Base-by-base conservation (phyloP, 2,888 invertebrate genomes). In the Polyommatus iphigenia region DNA sequence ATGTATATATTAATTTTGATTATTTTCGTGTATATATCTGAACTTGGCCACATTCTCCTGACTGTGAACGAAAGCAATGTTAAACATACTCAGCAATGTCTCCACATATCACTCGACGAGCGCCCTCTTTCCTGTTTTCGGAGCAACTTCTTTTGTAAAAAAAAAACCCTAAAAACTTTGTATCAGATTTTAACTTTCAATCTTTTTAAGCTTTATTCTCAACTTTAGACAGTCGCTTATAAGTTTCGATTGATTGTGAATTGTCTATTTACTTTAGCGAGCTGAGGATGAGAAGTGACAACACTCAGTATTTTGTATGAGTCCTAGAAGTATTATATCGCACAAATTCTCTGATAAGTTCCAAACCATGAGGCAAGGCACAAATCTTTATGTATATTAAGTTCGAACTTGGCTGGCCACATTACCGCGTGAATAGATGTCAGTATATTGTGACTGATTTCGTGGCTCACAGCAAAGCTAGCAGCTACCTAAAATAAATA, bases 81-180 rank as follows among this genome's bases (percentile, higher is more conserved):
- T 79, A 79, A 46, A 87, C 87, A 87, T 87, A 87, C 86, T 84
- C 81, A 82, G 78, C 82, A 73, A 80, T 80, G 78, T 82, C 78
- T 83, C 85, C 85, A 84, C 92, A 92, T 92, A 92, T 92, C 92
- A 91, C 87, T 84, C 80, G 82, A 83, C 81, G 79, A 83, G 83
- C 85, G 82, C 85, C 84, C 85, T 79, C 84, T 81, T 80, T 54
- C 54, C 54, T 84, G 81, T 78, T 78, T 79, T 79, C 81, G 57
- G 77, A 79, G 79, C 71, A 36, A 59, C 59, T 75, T 76, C 67
- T 81, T 81, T 80, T 82, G 79, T 81, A 81, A 46, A 78, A 78
- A 57, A 57, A 76, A 67, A 78, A 71, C 62, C 54, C 57, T 15
- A 20, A 59, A 77, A 79, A 71, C 18, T n/a, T 62, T 24, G 46